Conservation (phyloP, 2,888 invertebrate species). For the Helicoverpa assulta region DNA sequence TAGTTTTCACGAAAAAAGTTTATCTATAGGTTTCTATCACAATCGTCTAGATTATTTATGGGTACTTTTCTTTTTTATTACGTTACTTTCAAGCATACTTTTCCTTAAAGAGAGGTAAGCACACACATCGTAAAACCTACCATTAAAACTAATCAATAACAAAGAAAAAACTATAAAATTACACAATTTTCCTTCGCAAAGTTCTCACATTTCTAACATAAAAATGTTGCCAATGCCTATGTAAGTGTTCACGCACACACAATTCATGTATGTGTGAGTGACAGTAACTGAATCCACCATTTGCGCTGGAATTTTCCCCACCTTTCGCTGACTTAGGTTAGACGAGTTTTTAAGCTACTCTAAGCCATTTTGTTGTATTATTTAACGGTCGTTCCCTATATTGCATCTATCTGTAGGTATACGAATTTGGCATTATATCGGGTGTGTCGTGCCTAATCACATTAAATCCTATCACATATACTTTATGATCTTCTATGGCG, state of each 20-base stretch:
- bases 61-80: slow-evolving; percentile 34
- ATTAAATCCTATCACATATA: too few relatives aligned
- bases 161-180: slow-evolving; percentile 9
- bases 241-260: slow-evolving; percentile 40
- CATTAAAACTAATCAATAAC: background rate
- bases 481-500: too few relatives aligned
- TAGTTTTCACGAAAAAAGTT: too few relatives aligned
- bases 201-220: slow-evolving; percentile 39
- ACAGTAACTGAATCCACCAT: slow-evolving; percentile 58
- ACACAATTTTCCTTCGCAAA: background rate
- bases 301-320: slow-evolving; percentile 71
- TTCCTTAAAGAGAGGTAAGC: too few relatives aligned
- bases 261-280: slow-evolving; percentile 16
- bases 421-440: too few relatives aligned
- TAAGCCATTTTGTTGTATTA: background rate
- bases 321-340: slow-evolving; percentile 68
- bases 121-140: background rate
- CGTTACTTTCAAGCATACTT: slow-evolving; percentile 9
- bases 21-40: background rate
- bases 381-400: background rate
- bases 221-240: slow-evolving; percentile 20
- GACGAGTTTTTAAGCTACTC: slow-evolving; percentile 32
- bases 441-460: too few relatives aligned
- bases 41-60: background rate
- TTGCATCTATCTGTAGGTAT: too few relatives aligned